Evolutionary conservation across 2,797 vertebrate genomes (phyloP), one percentile per base, ranked within the genome.

Genomic region (Lepilemur ruficaudatus): DNA sequence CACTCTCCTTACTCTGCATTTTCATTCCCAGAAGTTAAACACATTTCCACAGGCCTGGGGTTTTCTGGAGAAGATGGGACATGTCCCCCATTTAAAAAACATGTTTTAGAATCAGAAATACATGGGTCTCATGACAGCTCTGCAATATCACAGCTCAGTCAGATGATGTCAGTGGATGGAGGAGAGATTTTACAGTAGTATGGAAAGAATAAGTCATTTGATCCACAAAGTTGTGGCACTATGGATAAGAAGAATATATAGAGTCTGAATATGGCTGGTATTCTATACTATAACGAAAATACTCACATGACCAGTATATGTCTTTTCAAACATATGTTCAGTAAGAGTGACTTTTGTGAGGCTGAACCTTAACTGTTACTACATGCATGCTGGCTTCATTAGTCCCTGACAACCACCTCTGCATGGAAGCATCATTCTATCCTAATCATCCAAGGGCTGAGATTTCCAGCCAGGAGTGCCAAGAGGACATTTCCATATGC

Each of bases 101-200:
- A 14, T 43, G 23, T 46, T 50, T 94, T 38, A 28, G 80, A 41
- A 76, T 92, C 30, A 23, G 72, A 63, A 94, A 50, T 50, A n/a
- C 7, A 12, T 59, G 57, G 43, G 18, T 89, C 41, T 50, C 32
- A 20, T 35, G 38, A 81, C 25, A 85, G 41, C 5, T 83, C 38
- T 69, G 79, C 85, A 76, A 55, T 76, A 52, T 3, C 28, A 32
- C 5, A 75, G 67, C 11, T 61, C 69, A 46, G 18, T 17, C 57
- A 22, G 15, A 41, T 32, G 22, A n/a, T 57, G 7, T 5, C 10
- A 81, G 50, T 28, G 1, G 35, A 59, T 1, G n/a, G 41, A 79
- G 46, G 55, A 83, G 23, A 52, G 70, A 35, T 78, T 79, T 43
- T 52, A 23, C 5, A 20, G 43, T 25, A 32, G 9, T 55, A 79